These are phyloP conservation scores for Nomada ruficornis DNA, from an alignment of 2,888 invertebrate species.

Conservation along the genomic window DNA sequence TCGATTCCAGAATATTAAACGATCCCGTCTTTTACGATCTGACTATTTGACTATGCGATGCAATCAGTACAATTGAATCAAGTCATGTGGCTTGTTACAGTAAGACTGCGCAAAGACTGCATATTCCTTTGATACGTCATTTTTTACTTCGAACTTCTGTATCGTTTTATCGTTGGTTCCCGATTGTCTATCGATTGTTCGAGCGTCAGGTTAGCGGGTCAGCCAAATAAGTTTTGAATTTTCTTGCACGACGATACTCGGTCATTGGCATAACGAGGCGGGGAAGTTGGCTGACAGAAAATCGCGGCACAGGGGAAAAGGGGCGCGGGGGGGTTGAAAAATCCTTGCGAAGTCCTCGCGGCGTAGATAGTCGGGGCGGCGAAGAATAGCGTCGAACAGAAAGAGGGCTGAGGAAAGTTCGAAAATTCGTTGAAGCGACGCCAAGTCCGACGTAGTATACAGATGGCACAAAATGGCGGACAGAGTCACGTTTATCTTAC, in stretches of 20 bases:
- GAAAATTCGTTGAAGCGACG: constrained; percentile 79
- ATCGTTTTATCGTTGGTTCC: neutral
- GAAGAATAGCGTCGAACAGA: constrained; percentile 61
- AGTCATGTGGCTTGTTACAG: neutral
- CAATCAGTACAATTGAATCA: neutral
- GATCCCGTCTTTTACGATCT: neutral
- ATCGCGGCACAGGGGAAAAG: constrained; percentile 23
- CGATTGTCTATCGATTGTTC: constrained; percentile 36
- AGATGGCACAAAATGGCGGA: constrained; percentile 77
- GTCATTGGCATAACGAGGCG: constrained; percentile 73
- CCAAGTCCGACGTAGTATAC: constrained; percentile 75
- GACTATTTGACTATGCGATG: neutral
- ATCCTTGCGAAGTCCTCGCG: constrained; percentile 55
- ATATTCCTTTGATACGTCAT: neutral
- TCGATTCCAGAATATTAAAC: neutral
- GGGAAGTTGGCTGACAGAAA: constrained; percentile 71
- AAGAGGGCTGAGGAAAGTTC: constrained; percentile 74
- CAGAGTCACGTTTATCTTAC: constrained; percentile 82
- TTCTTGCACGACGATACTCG: constrained; percentile 64
- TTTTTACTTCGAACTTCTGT: neutral
- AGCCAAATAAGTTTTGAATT: constrained; percentile 39
- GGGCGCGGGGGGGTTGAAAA: constrained; percentile 49
- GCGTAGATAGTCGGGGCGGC: constrained; percentile 43
- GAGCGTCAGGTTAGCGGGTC: constrained; percentile 43
- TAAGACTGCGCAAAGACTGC: neutral